Evolutionary conservation across 1,140 invertebrate species (phyloP), one percentile per base, ranked within the genome.

Genomic region (Galleria mellonella): DNA sequence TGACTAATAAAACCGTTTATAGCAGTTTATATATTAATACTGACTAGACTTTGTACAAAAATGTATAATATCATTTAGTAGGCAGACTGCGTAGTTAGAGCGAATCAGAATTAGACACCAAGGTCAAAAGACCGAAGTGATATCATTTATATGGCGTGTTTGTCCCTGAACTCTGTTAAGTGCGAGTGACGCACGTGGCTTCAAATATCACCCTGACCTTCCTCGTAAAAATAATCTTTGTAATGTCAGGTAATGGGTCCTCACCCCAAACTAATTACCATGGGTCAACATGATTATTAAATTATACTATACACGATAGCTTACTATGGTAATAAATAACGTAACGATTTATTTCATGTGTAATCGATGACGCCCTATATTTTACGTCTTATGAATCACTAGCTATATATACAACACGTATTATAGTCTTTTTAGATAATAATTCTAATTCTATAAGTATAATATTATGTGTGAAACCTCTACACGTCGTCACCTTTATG

Each of bases 81-180:
- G 55, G 69, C 74, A 78, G 72, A 77, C 68, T 60, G 57, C 75
- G 70, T 78, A 70, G 72, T 68, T 68, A 53, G 62, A 75, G 53
- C 72, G 72, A 68, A 77, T 73, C 73, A 70, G 68, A 77, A 75
- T 79, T 75, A 73, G 72, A 67, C 64, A 76, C 55, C 75, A 76
- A 79, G 78, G 75, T 63, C 69, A 65, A 51, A 52, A 46, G 63
- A 54, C 66, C 56, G 66, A 64, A 23, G 57, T 77, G 73, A 83
- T 83, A 79, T 83, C 75, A 83, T 78, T 79, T 76, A 69, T 68
- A 63, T 76, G 66, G 73, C 66, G 67, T 59, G 58, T 42, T 54
- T 76, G 78, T 74, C 76, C 74, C 67, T 83, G 78, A 81, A 83
- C 79, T 77, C 63, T 37, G 57, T 54, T 61, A 62, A 50, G 54